Conservation (phyloP, 2,888 invertebrate genomes). For the Brachypalpus laphriformis region DNA sequence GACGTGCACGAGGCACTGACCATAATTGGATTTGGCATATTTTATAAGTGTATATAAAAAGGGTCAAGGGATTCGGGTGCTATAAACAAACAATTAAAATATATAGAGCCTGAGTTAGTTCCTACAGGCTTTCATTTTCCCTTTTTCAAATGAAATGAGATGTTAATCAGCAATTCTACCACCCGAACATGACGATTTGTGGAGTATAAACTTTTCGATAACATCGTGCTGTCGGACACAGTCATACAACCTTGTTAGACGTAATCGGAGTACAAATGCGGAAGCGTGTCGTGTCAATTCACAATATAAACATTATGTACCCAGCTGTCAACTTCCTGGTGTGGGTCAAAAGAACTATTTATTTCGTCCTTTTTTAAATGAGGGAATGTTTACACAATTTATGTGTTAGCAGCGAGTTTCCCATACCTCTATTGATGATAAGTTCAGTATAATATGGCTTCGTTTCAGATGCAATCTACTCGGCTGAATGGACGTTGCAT, state of each 20-base stretch:
- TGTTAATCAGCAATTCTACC: not conserved
- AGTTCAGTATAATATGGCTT: not conserved
- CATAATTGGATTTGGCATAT: constrained; percentile 7
- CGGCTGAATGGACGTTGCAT: not conserved
- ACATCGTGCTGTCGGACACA: not conserved
- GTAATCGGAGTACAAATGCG: constrained; percentile 9
- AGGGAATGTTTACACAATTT: not conserved
- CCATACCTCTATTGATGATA: not conserved
- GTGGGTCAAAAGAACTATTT: constrained; percentile 11
- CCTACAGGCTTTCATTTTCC: not conserved
- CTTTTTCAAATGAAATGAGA: not conserved
- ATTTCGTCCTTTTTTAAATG: constrained; percentile 4
- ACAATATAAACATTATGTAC: constrained; percentile 4
- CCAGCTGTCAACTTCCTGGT: constrained; percentile 25
- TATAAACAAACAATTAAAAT: not conserved
- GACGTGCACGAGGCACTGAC: not conserved
- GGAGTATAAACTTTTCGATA: not conserved
- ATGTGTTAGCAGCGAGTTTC: no score
- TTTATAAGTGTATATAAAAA: not conserved
- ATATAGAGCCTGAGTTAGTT: not conserved
- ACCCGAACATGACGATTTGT: not conserved
- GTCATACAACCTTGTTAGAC: not conserved
- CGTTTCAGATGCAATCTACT: not conserved
- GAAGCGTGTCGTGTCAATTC: constrained; percentile 17
- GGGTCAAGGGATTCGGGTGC: not conserved